Conservation (phyloP, 2,888 invertebrate genomes). For the Dryocosmus kuriphilus region DNA sequence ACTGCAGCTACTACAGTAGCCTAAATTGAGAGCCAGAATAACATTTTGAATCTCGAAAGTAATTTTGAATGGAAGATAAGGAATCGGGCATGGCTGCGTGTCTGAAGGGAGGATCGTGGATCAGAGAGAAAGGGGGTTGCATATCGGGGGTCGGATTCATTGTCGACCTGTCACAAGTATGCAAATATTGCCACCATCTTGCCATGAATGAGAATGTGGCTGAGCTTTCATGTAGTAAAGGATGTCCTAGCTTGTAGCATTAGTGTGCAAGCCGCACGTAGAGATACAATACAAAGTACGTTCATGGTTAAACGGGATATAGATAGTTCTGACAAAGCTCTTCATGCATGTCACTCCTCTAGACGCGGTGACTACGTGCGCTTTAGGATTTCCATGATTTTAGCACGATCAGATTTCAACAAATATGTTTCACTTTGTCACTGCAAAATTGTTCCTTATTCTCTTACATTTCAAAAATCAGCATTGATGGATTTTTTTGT, state of each 20-base stretch:
- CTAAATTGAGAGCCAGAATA: too few species aligned
- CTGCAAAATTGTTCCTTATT: not conserved
- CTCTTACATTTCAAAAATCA: not conserved
- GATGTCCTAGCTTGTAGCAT: not conserved
- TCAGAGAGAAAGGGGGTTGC: constrained; percentile 64
- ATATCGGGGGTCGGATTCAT: constrained; percentile 71
- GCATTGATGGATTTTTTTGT: not conserved
- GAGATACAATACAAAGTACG: constrained; percentile 22
- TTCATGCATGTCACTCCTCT: constrained; percentile 12
- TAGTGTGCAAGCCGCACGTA: not conserved
- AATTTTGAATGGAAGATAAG: constrained; percentile 69
- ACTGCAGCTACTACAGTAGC: too few species aligned
- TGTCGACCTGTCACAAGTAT: constrained; percentile 73
- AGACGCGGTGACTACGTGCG: constrained; percentile 18
- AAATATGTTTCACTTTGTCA: not conserved
- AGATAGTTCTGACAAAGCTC: constrained; percentile 35
- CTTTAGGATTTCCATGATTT: constrained; percentile 14
- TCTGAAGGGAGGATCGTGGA: constrained; percentile 62
- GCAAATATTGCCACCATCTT: constrained; percentile 75
- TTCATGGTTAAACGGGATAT: constrained; percentile 25
- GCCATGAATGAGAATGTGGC: constrained; percentile 17
- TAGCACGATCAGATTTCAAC: not conserved
- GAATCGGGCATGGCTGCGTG: constrained; percentile 49
- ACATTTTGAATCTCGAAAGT: constrained; percentile 63
- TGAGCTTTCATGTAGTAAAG: constrained; percentile 14